Evolutionary conservation across 2,797 vertebrate genomes (phyloP), one percentile per base, ranked within the genome.

Genomic region (Discoglossus pictus): DNA sequence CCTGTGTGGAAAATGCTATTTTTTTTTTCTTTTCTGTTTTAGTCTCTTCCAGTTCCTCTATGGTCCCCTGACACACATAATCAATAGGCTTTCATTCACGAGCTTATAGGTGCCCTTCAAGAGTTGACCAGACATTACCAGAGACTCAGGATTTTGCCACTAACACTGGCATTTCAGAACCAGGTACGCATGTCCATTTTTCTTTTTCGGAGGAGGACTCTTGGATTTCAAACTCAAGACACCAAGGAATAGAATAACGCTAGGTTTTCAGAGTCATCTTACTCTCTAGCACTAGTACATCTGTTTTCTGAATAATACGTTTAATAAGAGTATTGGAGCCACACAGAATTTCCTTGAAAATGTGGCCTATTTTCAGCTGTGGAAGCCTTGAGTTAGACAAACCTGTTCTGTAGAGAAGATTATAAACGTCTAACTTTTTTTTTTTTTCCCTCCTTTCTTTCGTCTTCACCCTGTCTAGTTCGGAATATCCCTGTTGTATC

Each of bases 401-500:
- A n/a, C n/a, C n/a, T n/a, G n/a, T n/a, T n/a, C n/a, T n/a, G n/a
- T n/a, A n/a, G n/a, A n/a, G n/a, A n/a, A n/a, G n/a, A n/a, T n/a
- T n/a, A n/a, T 7, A 47, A 21, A 3, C n/a, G 9, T 46, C 43
- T 46, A n/a, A n/a, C 23, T 13, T 23, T 3, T 18, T 12, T 15
- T 39, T 6, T 59, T 23, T 61, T 36, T 46, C 1, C 7, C 10
- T 13, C 8, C 12, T 27, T 39, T 39, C n/a, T n/a, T n/a, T n/a
- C n/a, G n/a, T n/a, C n/a, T 31, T 31, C 16, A 69, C 64, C 25
- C 20, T 34, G 48, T 65, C 7, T 76, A 99, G 97, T 98, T 99
- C 77, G 95, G 95, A 23, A 89, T 99, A 79, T 97, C 95, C 7
- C 79, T 99, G 67, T 85, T 99, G 15, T 98, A 97, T n/a, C 87